Base-by-base conservation (phyloP, 2,888 invertebrate genomes). In the Agrotis segetum region DNA sequence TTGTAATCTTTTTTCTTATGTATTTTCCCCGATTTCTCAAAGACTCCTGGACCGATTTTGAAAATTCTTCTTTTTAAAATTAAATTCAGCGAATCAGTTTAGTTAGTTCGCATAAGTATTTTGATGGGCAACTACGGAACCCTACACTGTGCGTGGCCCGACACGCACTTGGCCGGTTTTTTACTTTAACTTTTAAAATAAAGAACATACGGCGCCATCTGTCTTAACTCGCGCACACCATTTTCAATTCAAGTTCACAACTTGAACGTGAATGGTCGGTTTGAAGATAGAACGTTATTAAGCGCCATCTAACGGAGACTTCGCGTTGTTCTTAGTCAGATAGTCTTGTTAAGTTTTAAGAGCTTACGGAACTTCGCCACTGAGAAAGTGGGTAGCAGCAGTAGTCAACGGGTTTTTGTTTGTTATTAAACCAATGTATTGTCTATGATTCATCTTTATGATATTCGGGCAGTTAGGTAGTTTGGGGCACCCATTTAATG, bases 281-380 rank as follows among this genome's bases (percentile, higher is more conserved):
- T 34, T 64, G 16, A 60, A 71, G 11, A 46, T 16, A 24, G 50
- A 58, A 63, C 24, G 44, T 11, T 40, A 14, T 58, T 13, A 46
- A 65, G 29, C 80, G 84, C 82, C 86, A 82, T 79, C 84, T 84
- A 74, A n/a, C 59, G 74, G 40, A 46, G 0, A 9, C 16, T 9
- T 63, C 1, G 1, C 34, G 53, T 40, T 63, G 17, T 62, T 67
- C 24, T 19, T 71, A 46, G 58, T 24, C 29, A 59, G 46, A 17
- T 14, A 40, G 49, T 47, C 17, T 52, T 72, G 19, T 60, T 29
- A 24, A n/a, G 24, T 13, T 50, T 17, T 4, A 63, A 60, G 21
- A 60, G 82, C 78, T 81, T 73, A 9, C 44, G n/a, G 13, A 47
- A 40, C 50, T 34, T 19, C 0, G 52, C 67, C 71, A 50, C 67